Percentiles rank a stretch among this genome's conserved stretches.
phyloP scores from a whole-genome alignment of 2,113 vertebrate species.

The Macquaria australasica region DNA sequence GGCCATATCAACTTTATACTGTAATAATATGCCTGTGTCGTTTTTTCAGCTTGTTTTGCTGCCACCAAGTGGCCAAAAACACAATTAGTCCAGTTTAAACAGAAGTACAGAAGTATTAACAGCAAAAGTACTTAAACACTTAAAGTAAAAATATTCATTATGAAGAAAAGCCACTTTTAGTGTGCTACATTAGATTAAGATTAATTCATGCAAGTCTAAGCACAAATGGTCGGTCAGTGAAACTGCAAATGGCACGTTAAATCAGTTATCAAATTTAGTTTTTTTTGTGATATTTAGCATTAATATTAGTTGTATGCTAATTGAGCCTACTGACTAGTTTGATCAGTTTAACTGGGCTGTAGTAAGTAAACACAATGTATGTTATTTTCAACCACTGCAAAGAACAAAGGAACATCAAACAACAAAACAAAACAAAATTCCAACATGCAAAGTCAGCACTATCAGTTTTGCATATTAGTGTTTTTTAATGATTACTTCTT shows the following conservation, averaged over 20 bases:
- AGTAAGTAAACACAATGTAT: not conserved
- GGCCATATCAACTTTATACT: too few relatives aligned
- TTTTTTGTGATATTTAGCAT: not conserved
- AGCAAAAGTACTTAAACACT: not conserved
- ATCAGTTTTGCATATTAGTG: constrained; percentile 29
- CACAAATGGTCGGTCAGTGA: too few relatives aligned
- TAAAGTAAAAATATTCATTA: not conserved
- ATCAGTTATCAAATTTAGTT: too few relatives aligned
- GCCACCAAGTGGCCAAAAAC: not conserved
- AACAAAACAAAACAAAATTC: not conserved
- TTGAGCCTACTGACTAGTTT: not conserved
- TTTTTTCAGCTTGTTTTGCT: not conserved
- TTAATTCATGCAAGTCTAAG: too few relatives aligned
- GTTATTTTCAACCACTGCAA: not conserved
- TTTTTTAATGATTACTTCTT: too few relatives aligned
- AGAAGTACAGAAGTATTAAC: not conserved
- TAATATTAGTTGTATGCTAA: not conserved
- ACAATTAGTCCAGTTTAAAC: not conserved
- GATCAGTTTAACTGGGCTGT: not conserved
- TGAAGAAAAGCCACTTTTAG: not conserved
- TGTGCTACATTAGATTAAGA: not conserved
- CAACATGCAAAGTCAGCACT: constrained; percentile 20
- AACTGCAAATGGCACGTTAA: too few relatives aligned
- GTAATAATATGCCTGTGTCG: too few relatives aligned
- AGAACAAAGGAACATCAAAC: not conserved